These are phyloP conservation scores for Idaea aversata DNA, from an alignment of 2,888 invertebrate species.

Conservation along the genomic window DNA sequence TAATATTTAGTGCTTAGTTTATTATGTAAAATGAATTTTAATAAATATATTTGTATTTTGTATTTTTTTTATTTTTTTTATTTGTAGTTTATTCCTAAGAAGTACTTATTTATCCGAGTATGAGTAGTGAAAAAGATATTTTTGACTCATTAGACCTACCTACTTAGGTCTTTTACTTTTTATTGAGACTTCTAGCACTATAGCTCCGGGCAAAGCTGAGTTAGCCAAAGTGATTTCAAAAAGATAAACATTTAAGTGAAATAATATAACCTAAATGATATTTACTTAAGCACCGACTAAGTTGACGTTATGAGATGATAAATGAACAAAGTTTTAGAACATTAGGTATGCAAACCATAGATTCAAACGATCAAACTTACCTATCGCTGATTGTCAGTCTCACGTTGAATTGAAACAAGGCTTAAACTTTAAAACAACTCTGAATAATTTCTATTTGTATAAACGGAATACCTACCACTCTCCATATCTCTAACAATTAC, in stretches of 20 bases:
- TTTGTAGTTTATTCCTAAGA: no score
- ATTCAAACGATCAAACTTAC: constrained; percentile 15
- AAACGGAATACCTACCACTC: constrained; percentile 8
- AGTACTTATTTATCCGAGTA: no score
- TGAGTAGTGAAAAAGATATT: no score
- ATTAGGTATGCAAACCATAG: not conserved
- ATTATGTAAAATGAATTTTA: no score
- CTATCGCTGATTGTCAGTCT: constrained; percentile 26
- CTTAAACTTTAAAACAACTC: constrained; percentile 24
- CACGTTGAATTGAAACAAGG: constrained; percentile 22
- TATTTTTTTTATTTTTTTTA: no score
- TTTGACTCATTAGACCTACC: no score
- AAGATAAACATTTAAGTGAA: not conserved
- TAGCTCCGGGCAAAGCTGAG: not conserved
- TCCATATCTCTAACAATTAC: not conserved
- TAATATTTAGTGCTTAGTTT: no score
- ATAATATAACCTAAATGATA: not conserved
- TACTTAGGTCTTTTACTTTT: no score
- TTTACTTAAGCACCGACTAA: not conserved
- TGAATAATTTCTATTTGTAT: constrained; percentile 18
- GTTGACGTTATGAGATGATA: not conserved
- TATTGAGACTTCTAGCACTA: no score
- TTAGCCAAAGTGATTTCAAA: not conserved
- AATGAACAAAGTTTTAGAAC: not conserved
- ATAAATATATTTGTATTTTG: no score